Base-by-base conservation (phyloP, 2,113 vertebrate species). In the Ancistrus triradiatus region DNA sequence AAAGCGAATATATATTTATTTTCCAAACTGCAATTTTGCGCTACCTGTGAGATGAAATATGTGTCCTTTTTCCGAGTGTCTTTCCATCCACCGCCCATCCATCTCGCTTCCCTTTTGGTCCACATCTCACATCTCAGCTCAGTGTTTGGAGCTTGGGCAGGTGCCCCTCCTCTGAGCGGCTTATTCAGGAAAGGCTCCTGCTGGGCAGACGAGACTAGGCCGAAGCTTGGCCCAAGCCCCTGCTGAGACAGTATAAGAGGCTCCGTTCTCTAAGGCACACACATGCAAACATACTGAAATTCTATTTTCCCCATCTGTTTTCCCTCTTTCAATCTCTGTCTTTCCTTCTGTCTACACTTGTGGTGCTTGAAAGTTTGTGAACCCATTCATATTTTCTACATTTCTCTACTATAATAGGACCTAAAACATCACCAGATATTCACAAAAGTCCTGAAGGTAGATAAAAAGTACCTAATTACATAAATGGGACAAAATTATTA, bases 91-190 rank as follows among this genome's bases (percentile, higher is more conserved):
- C 49, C 47, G 56, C 55, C 55, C 40, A 8, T 60, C 18, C 19
- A 22, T 52, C 7, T 38, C 44, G 14, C 42, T 48, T 49, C 49
- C 31, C 51, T 38, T 2, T n/a, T 50, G 35, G 19, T 56, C 59
- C 59, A 69, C 51, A 62, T 59, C 52, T 18, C 59, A 1, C 63
- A 63, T 63, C 68, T 78, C 63, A 74, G 76, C 65, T 73, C 77
- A 84, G 80, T 84, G 79, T 85, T 71, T 77, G 78, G 73, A 77
- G 83, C 82, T 62, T 77, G 74, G 80, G 85, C 88, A 90, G 88
- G 88, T 90, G 85, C 88, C 87, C 87, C 87, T 88, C 88, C 88
- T 84, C 77, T 87, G 86, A 85, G 84, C 85, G 78, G 80, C 68
- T 83, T 21, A 65, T 77, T 85, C 86, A 89, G 88, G 88, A 90